Evolutionary conservation across 2,888 invertebrate genomes (phyloP).

Genomic region (Anodontia alba): DNA sequence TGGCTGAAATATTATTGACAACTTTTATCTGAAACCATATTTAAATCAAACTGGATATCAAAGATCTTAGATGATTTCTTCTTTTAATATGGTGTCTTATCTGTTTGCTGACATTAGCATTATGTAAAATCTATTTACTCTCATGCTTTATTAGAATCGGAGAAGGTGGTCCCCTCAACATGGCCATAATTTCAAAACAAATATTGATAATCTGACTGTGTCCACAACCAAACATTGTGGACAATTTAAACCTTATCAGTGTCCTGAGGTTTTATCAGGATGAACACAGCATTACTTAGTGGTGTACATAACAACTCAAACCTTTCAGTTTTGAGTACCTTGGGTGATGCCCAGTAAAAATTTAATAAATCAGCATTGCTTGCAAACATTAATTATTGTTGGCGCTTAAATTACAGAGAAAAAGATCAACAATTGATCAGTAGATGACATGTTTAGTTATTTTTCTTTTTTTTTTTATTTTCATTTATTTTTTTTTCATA

Average conservation of each 20-base stretch:
- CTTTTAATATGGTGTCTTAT: slow-evolving; percentile 7
- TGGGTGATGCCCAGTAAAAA: no score
- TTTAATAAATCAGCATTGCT: no score
- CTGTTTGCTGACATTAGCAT: slow-evolving; percentile 2
- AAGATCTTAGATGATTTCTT: neutral
- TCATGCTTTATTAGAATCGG: neutral
- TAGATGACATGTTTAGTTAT: no score
- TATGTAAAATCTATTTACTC: slow-evolving; percentile 10
- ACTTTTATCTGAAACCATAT: no score
- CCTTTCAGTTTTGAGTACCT: neutral
- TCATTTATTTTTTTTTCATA: no score
- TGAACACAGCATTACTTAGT: neutral
- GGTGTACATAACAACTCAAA: slow-evolving; percentile 8
- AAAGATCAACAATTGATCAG: no score
- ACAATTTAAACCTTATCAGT: neutral
- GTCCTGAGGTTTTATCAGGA: neutral
- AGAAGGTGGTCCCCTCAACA: slow-evolving; percentile 11
- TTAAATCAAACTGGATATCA: no score
- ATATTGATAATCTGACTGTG: slow-evolving; percentile 6
- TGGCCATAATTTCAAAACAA: slow-evolving; percentile 6
- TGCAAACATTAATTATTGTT: no score
- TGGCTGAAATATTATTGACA: no score
- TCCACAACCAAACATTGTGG: neutral
- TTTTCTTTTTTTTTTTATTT: no score
- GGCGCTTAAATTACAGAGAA: no score